Conservation (phyloP, 2,797 vertebrate species). For the Rhinatrema bivittatum region DNA sequence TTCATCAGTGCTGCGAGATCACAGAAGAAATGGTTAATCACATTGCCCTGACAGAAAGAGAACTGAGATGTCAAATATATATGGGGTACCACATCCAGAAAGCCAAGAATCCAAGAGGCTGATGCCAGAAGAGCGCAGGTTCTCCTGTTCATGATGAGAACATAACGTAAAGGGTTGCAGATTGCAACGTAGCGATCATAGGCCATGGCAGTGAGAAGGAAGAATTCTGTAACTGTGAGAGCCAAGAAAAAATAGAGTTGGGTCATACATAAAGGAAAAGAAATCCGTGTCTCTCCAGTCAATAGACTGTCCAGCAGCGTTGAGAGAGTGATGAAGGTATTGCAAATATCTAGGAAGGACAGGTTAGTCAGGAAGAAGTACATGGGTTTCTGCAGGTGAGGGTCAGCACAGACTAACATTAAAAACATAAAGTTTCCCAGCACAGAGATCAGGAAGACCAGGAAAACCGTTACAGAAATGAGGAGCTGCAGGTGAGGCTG, state of each 20-base stretch:
- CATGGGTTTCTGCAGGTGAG: not conserved
- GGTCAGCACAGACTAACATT: not conserved
- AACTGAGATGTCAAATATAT: constrained; percentile 8
- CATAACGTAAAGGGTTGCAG: constrained; percentile 10
- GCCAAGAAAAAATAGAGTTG: constrained; percentile 26
- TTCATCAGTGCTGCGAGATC: constrained; percentile 16
- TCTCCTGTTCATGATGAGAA: constrained; percentile 6
- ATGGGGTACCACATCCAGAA: constrained; percentile 14
- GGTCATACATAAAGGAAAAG: constrained; percentile 11
- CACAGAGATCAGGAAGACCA: not conserved
- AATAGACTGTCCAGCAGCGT: constrained; percentile 7
- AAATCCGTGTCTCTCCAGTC: constrained; percentile 8
- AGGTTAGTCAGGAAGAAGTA: constrained; percentile 13
- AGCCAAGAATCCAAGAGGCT: constrained; percentile 11
- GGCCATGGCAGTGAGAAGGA: constrained; percentile 18
- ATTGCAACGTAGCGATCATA: constrained; percentile 23
- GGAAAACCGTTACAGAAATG: not conserved
- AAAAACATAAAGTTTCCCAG: constrained; percentile 8
- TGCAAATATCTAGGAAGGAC: constrained; percentile 9
- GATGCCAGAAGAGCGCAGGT: not conserved
- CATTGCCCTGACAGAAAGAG: constrained; percentile 7
- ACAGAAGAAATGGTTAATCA: constrained; percentile 20
- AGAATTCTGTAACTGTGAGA: constrained; percentile 13
- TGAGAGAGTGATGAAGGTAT: constrained; percentile 6
- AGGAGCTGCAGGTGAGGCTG: not conserved